A percentile compares a stretch with the other conserved stretches of the same genome.
These are phyloP conservation scores for Diabrotica undecimpunctata DNA, from an alignment of 1,140 invertebrate genomes.

Conservation along the genomic window DNA sequence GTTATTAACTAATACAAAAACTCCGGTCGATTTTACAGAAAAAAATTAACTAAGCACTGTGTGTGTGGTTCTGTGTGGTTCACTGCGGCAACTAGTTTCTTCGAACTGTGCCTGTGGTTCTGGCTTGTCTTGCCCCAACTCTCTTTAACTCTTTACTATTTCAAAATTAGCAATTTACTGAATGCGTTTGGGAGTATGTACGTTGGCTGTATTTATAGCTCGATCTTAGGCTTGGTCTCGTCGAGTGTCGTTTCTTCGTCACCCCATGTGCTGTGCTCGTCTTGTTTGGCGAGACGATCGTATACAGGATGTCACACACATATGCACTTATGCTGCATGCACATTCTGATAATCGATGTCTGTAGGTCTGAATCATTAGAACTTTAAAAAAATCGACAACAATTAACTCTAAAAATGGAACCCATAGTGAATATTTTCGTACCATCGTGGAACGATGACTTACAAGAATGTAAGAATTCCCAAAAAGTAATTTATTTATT, in stretches of 20 bases:
- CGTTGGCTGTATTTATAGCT: slow-evolving; percentile 34
- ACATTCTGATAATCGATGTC: too few relatives aligned
- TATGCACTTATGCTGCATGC: too few relatives aligned
- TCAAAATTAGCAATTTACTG: slow-evolving; percentile 33
- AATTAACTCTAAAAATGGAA: too few relatives aligned
- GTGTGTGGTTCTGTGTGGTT: slow-evolving; percentile 11
- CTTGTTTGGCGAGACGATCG: not conserved
- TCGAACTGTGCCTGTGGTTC: not conserved
- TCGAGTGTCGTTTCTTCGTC: slow-evolving; percentile 9
- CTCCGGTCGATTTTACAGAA: not conserved
- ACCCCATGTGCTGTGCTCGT: slow-evolving; percentile 6
- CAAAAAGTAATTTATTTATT: not conserved
- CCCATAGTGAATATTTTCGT: not conserved
- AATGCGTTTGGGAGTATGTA: slow-evolving; percentile 27
- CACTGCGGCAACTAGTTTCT: not conserved
- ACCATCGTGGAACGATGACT: not conserved
- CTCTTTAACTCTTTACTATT: slow-evolving; percentile 7
- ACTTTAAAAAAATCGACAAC: too few relatives aligned
- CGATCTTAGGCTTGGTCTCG: slow-evolving; percentile 35
- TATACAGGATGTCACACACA: not conserved
- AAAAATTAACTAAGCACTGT: not conserved
- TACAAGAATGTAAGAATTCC: slow-evolving; percentile 2
- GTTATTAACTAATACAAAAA: not conserved
- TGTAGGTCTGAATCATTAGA: too few relatives aligned
- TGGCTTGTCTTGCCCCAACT: not conserved